phyloP scores from a whole-genome alignment of 1,140 invertebrate species.

The Drosophila ogumai region DNA sequence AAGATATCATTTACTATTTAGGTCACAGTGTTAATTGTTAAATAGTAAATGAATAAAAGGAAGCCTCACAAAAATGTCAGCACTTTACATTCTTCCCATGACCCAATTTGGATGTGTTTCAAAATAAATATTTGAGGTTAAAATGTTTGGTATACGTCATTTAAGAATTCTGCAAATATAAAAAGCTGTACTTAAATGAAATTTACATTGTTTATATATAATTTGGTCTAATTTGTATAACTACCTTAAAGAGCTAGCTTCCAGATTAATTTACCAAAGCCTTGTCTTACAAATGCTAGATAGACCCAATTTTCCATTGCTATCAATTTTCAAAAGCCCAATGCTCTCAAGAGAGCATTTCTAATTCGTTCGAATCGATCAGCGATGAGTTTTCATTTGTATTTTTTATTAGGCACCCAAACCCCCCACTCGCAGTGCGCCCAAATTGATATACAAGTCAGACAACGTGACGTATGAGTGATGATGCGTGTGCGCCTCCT shows the following conservation, averaged over 20 bases:
- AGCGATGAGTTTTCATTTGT: slow-evolving; percentile 45
- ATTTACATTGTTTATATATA: neutral
- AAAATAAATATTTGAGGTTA: neutral
- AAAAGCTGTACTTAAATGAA: neutral
- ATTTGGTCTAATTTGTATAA: neutral
- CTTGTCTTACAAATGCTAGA: neutral
- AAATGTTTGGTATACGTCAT: neutral
- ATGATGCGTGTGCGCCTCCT: slow-evolving; percentile 67
- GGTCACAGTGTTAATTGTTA: neutral
- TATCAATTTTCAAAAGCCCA: neutral
- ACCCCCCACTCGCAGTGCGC: neutral
- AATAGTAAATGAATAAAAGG: neutral
- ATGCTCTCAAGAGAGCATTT: slow-evolving; percentile 23
- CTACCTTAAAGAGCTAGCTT: neutral
- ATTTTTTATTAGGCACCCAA: slow-evolving; percentile 69
- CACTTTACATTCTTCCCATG: neutral
- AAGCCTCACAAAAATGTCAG: neutral
- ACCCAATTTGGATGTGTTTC: neutral
- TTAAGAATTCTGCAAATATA: neutral
- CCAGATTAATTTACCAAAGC: too few species aligned
- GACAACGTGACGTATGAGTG: slow-evolving; percentile 80
- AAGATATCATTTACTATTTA: neutral
- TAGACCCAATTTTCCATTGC: slow-evolving; percentile 1
- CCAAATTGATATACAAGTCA: slow-evolving; percentile 71
- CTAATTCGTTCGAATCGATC: slow-evolving; percentile 37